Base-by-base conservation (phyloP, 1,140 invertebrate species). In the Hylaeus volcanicus region DNA sequence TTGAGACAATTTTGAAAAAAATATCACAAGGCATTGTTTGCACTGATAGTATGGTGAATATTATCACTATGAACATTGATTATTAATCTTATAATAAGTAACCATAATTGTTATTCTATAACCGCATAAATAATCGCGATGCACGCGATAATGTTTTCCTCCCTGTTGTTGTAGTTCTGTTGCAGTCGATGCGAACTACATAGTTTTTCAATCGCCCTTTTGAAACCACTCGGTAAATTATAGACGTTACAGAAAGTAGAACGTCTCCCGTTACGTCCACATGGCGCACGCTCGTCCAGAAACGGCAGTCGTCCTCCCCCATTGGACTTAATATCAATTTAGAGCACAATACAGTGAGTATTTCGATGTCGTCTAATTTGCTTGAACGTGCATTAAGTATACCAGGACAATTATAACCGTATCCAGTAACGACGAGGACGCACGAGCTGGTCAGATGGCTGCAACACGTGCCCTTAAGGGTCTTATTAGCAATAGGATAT, bases 401-500 rank as follows among this genome's bases (percentile, higher is more conserved):
- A 68, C 74, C 26, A 51, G 64, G 61, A 71, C 81, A 74, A 87
- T 80, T 87, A 86, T 83, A 87, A 85, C 55, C 74, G 68, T 85
- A 72, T 80, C 72, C 75, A 63, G 63, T 78, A 86, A 87, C 48
- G 48, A 66, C 74, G 76, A 73, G 70, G 66, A 26, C 70, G 78
- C 75, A 69, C 81, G 77, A 74, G 79, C 65, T 80, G 72, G 51
- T 61, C 51, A 11, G 37, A 53, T 43, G 51, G 53, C 26, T 66
- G 78, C 66, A 66, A 80, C 77, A 58, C 66, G 72, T 71, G 55
- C 70, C 74, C 78, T 88, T 83, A 84, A 86, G 15, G 79, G 79
- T 85, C 84, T 79, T 88, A 89, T 88, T 88, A 88, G 86, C 86
- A 87, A 88, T 58, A 84, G 58, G 74, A 60, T 48, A 77, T 64